Base-by-base conservation (phyloP, 2,888 invertebrate species). In the Chalcosyrphus nemorum region DNA sequence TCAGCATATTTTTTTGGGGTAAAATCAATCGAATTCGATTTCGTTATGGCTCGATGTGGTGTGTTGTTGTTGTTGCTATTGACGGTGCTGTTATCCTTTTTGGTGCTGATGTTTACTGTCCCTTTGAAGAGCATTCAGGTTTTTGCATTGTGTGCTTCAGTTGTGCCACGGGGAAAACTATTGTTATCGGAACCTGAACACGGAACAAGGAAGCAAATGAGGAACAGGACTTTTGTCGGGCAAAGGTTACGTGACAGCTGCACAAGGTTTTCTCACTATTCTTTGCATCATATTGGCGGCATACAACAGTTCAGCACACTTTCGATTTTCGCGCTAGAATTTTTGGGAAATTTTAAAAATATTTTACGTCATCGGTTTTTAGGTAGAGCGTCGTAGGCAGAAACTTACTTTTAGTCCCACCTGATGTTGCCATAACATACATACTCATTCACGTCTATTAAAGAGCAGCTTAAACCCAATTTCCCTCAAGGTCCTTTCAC, bases 231-330 rank as follows among this genome's bases (percentile, higher is more conserved):
- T 86, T 81, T 63, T 81, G 75, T 63, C 86, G 86, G 86, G 86
- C 86, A 86, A 86, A 86, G 86, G 86, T 86, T 86, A 86, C 77
- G 81, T 63, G 86, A 86, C 86, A 86, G 86, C 86, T 86, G 86
- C 86, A 66, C 47, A 56, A 15, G 59, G 6, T 65, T 70, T 70
- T 77, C n/a, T n/a, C 61, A 52, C 57, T 80, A 27, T 70, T 74
- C 57, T 54, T 65, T 70, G 24, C 77, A 76, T 71, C 71, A 74
- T 63, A 59, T 57, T 75, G 66, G 56, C 27, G 52, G 45, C 35
- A 29, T 38, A 21, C 27, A n/a, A 15, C n/a, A 27, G 68, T 35
- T 24, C 24, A 24, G 57, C 81, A 50, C 56, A 76, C 75, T 85
- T 85, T 85, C 71, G 66, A 76, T 59, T 81, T 85, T 78, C 76